Percentiles rank a stretch among this genome's conserved stretches.
phyloP scores from a whole-genome alignment of 2,797 vertebrate species.

The Trematomus bernacchii region DNA sequence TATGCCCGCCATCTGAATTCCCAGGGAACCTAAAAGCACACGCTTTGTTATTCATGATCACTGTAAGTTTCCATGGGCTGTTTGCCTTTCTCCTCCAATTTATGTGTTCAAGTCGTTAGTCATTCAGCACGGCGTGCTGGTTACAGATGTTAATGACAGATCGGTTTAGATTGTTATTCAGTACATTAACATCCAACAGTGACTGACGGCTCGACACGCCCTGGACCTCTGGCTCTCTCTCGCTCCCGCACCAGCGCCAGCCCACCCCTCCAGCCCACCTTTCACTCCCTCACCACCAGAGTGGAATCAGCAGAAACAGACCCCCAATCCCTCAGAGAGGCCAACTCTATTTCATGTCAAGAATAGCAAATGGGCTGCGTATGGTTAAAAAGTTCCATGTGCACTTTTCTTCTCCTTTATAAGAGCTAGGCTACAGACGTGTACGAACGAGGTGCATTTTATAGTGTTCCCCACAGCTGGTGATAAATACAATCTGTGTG shows the following conservation, averaged over 20 bases:
- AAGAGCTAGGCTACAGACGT: constrained; percentile 18
- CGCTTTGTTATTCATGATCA: constrained; percentile 64
- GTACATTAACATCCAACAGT: constrained; percentile 53
- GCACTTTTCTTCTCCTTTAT: constrained; percentile 35
- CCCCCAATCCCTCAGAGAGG: constrained; percentile 58
- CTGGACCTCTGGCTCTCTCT: constrained; percentile 66
- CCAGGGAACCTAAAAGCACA: constrained; percentile 44
- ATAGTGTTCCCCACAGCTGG: constrained; percentile 21
- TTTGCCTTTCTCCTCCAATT: constrained; percentile 62
- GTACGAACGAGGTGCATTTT: constrained; percentile 26
- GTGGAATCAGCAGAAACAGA: constrained; percentile 75
- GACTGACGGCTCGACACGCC: constrained; percentile 56
- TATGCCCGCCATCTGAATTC: constrained; percentile 57
- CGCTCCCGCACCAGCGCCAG: constrained; percentile 30
- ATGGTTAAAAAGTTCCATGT: constrained; percentile 58
- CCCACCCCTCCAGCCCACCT: constrained; percentile 65
- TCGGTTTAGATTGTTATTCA: constrained; percentile 76
- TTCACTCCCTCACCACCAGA: constrained; percentile 60
- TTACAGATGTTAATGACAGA: constrained; percentile 76
- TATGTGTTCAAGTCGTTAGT: constrained; percentile 61
- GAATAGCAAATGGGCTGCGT: constrained; percentile 73
- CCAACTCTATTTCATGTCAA: constrained; percentile 69
- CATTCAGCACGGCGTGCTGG: constrained; percentile 59
- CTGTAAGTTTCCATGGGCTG: constrained; percentile 54
- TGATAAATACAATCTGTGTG: constrained; percentile 30